Base-by-base conservation (phyloP, 2,797 vertebrate genomes). In the Melanotaenia trifasciata region DNA sequence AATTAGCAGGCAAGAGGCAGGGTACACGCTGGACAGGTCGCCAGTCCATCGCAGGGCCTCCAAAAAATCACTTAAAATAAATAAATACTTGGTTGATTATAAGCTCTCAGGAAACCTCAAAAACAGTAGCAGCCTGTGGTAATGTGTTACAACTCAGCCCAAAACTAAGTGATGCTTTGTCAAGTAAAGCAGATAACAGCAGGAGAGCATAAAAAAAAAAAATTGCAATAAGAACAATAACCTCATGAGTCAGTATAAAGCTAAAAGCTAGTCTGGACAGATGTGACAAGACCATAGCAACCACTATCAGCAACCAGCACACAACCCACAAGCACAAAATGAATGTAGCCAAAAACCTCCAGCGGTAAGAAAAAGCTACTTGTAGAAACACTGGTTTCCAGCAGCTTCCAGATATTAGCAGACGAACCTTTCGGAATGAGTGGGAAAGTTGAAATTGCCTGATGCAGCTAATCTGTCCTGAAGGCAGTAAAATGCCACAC, bases 361-460 rank as follows among this genome's bases (percentile, higher is more conserved):
- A 12, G 51, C 16, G 13, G 13, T 7, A 30, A 56, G 28, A 47
- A 50, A 71, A 26, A 5, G 64, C 28, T 61, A 70, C 76, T 24
- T 36, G 36, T 58, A 28, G 70, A 56, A 56, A 5, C 5, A 20
- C 26, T 28, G 54, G 54, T 32, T 30, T 32, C 16, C 54, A 16
- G 71, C 26, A 70, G 24, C 26, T n/a, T 4, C 5, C 35, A 36
- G 22, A 28, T 33, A 20, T 51, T 14, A 12, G 30, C 11, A 14
- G 5, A 56, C 24, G 7, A 12, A 10, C 10, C 51, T 3, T 32
- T 20, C 22, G 0, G 2, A 0, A 43, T 16, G 16, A 47, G 14
- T 33, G 13, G 0, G 24, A 38, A 1, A 3, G 20, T 24, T 4
- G 4, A 0, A 24, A 0, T 26, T 35, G 30, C 58, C 10, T 6